Conservation (phyloP, 2,888 invertebrate species). For the Drosophila austrosaltans region DNA sequence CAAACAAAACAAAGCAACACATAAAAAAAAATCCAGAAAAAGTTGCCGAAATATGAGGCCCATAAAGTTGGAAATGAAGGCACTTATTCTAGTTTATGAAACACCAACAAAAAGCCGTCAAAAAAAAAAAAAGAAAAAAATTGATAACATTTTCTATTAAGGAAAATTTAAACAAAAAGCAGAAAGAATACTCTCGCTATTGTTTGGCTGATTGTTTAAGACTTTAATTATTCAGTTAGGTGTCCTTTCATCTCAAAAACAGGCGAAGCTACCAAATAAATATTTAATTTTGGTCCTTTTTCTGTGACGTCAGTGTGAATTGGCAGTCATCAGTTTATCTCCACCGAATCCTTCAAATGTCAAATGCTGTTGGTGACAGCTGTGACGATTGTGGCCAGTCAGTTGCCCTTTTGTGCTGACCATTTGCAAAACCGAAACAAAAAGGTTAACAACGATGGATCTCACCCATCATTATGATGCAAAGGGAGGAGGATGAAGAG, state of each 20-base stretch:
- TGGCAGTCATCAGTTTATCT: constrained; percentile 16
- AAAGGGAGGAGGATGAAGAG: background rate
- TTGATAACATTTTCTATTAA: background rate
- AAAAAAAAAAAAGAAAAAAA: background rate
- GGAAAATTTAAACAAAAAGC: background rate
- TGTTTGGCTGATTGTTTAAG: background rate
- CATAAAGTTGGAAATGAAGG: too few relatives aligned
- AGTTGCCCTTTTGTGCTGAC: constrained; percentile 32
- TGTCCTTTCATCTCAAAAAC: background rate
- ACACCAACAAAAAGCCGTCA: too few relatives aligned
- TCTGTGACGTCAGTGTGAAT: constrained; percentile 35
- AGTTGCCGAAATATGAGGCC: background rate
- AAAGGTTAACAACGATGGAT: background rate
- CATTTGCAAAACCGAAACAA: constrained; percentile 25
- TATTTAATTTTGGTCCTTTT: constrained; percentile 14
- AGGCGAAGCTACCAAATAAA: too few relatives aligned
- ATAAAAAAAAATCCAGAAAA: background rate
- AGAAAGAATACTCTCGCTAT: background rate
- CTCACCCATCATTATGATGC: constrained; percentile 22
- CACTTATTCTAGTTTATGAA: too few relatives aligned
- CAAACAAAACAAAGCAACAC: background rate
- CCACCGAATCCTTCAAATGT: constrained; percentile 33
- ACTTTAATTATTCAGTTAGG: too few relatives aligned
- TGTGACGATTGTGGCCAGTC: constrained; percentile 40
- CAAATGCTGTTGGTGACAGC: constrained; percentile 42